Evolutionary conservation across 2,113 vertebrate genomes (phyloP).

Genomic region (Zonotrichia leucophrys): DNA sequence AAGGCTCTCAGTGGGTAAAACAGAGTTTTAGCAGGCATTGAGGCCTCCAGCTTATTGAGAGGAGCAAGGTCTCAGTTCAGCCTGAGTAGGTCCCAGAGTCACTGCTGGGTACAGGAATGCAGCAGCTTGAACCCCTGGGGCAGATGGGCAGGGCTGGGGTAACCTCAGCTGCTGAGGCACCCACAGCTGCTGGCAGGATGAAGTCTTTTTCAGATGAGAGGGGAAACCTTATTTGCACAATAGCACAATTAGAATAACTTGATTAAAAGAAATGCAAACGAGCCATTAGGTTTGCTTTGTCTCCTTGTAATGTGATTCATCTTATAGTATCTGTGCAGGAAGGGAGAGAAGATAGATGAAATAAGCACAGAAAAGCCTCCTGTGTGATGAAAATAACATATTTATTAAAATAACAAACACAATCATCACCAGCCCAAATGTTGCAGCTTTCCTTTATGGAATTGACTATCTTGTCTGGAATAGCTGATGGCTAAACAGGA

Average conservation of each 20-base stretch:
- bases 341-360: background rate
- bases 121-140: background rate
- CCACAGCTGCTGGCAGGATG: background rate
- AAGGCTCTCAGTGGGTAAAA: background rate
- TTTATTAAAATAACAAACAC: background rate
- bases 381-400: background rate
- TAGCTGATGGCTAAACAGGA: background rate
- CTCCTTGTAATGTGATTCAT: background rate
- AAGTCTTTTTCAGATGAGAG: background rate
- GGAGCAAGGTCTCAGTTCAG: background rate
- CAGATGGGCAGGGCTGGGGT: background rate
- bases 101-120: background rate
- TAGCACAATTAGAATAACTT: conserved; percentile 24
- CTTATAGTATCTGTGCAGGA: background rate
- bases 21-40: background rate
- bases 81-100: accelerated
- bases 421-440: background rate
- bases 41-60: background rate
- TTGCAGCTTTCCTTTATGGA: background rate
- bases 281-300: conserved; percentile 14
- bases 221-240: background rate
- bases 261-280: conserved; percentile 29
- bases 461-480: background rate
- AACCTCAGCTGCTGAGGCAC: background rate
- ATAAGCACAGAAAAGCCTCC: background rate